phyloP scores from a whole-genome alignment of 2,888 invertebrate genomes.

The Artemia sinica region DNA sequence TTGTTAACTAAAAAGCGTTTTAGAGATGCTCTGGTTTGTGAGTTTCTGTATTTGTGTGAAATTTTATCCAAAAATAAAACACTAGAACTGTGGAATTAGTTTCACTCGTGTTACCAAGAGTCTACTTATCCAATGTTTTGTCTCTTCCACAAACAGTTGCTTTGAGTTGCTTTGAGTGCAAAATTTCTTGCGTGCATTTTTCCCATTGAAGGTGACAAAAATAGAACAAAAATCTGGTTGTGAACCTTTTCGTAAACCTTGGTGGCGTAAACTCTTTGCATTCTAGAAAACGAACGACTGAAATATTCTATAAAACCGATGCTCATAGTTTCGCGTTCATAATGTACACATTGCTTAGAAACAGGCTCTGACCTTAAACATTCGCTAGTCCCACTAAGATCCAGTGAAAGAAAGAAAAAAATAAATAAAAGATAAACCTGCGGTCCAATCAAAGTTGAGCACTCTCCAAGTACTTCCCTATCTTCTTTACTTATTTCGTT shows the following conservation, averaged over 20 bases:
- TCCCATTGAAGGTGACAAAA: not conserved
- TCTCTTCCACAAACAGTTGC: not conserved
- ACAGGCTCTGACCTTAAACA: too few relatives aligned
- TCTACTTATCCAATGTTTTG: not conserved
- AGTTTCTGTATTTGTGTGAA: too few relatives aligned
- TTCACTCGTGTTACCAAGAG: not conserved
- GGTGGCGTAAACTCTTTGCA: too few relatives aligned
- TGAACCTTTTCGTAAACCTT: not conserved
- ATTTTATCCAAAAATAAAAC: not conserved
- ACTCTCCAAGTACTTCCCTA: not conserved
- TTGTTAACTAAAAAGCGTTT: too few relatives aligned
- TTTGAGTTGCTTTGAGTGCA: too few relatives aligned
- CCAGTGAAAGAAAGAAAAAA: too few relatives aligned
- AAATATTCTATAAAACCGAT: too few relatives aligned
- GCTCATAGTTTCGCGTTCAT: too few relatives aligned
- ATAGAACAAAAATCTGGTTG: not conserved
- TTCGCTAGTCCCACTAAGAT: too few relatives aligned
- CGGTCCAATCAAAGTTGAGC: conserved; percentile 1
- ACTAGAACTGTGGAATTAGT: not conserved
- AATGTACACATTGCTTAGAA: too few relatives aligned
- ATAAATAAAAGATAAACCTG: not conserved
- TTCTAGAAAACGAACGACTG: too few relatives aligned
- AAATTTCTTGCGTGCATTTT: not conserved
- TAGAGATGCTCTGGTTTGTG: too few relatives aligned
- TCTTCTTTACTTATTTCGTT: not conserved